phyloP scores from a whole-genome alignment of 2,797 vertebrate genomes.

The Acestrorhynchus altus region DNA sequence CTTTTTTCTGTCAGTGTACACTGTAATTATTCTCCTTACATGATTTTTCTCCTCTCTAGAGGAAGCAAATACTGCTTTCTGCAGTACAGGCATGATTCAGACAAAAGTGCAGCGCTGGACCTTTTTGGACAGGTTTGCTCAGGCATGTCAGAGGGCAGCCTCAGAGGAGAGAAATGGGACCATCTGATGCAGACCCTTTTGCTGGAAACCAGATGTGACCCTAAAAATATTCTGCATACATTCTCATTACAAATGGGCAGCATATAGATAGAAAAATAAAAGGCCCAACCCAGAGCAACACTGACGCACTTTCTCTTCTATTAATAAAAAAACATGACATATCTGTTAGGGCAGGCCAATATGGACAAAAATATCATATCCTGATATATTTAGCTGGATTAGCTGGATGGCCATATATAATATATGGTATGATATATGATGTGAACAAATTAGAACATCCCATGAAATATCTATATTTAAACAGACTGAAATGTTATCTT shows the following conservation, averaged over 20 bases:
- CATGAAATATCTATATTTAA: too few species aligned
- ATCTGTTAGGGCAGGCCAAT: too few species aligned
- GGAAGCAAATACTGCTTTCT: neutral
- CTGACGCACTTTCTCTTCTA: too few species aligned
- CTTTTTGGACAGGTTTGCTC: constrained; percentile 18
- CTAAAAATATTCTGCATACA: constrained; percentile 57
- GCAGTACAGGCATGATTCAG: constrained; percentile 37
- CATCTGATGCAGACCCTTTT: neutral
- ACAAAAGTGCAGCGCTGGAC: constrained; percentile 11
- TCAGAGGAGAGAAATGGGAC: constrained; percentile 27
- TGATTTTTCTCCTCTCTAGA: neutral
- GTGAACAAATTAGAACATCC: too few species aligned
- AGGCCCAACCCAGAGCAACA: too few species aligned
- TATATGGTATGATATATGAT: too few species aligned
- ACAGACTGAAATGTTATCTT: too few species aligned
- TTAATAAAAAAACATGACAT: too few species aligned
- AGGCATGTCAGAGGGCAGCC: constrained; percentile 11
- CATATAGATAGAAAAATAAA: neutral
- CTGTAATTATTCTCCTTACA: constrained; percentile 1
- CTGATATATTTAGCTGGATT: too few species aligned
- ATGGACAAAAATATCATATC: too few species aligned
- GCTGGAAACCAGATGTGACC: constrained; percentile 64
- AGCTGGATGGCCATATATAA: too few species aligned
- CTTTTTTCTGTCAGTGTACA: neutral
- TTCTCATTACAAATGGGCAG: neutral